phyloP scores from a whole-genome alignment of 2,113 vertebrate species.

The Xiphorhynchus elegans region DNA sequence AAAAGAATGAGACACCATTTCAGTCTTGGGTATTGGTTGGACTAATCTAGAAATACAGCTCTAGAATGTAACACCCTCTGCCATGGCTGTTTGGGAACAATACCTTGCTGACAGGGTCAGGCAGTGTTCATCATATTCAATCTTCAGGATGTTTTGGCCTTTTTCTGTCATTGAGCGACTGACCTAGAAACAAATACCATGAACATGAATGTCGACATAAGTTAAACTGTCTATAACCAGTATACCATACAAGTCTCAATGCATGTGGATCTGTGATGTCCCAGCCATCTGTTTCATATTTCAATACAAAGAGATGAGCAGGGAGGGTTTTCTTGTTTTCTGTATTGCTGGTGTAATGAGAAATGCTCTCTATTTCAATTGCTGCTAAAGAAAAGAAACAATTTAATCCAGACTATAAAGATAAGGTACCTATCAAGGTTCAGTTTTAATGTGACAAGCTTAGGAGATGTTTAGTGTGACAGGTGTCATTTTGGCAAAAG shows the following conservation, averaged over 20 bases:
- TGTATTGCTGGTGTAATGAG: not conserved
- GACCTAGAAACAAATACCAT: constrained; percentile 78
- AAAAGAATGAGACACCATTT: not conserved
- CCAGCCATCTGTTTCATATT: not conserved
- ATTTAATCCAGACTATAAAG: not conserved
- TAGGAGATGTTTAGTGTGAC: not conserved
- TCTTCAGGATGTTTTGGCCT: constrained; percentile 85
- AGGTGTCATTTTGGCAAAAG: not conserved
- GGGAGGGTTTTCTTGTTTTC: not conserved
- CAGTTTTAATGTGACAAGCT: not conserved
- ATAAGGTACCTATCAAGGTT: not conserved
- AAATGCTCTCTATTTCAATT: not conserved
- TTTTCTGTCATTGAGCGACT: constrained; percentile 87
- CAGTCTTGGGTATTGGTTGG: not conserved
- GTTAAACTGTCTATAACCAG: not conserved
- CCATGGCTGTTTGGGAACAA: not conserved
- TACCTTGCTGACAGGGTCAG: constrained; percentile 93
- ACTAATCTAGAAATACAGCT: not conserved
- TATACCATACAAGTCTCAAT: not conserved
- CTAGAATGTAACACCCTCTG: not conserved
- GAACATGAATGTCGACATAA: not conserved
- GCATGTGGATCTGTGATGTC: not conserved
- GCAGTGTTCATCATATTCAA: constrained; percentile 85
- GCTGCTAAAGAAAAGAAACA: not conserved
- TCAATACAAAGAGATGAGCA: not conserved